A percentile compares a stretch with the other conserved stretches of the same genome.
Evolutionary conservation across 92 coral and sea anemone species (phyloP).

Genomic region (Epizoanthus stellaris): DNA sequence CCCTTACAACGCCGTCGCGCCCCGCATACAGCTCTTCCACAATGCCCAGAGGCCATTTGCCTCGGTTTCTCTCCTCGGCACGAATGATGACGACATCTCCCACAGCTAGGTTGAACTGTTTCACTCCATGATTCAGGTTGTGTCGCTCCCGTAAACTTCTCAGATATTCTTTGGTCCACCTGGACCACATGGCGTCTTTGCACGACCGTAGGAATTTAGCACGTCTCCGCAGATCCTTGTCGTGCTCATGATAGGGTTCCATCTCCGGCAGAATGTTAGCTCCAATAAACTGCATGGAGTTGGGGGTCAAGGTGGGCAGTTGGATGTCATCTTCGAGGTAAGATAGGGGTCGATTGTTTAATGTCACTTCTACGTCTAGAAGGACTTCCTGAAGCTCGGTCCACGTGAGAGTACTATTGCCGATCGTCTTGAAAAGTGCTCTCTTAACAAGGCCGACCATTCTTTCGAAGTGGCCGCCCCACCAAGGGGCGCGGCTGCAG

Average conservation of each 20-base stretch:
- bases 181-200: neutral
- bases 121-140: slow-evolving; percentile 20
- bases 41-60: neutral
- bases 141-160: slow-evolving; percentile 34
- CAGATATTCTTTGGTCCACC: slow-evolving; percentile 40
- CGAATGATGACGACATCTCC: slow-evolving; percentile 2
- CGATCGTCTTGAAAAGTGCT: neutral
- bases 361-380: slow-evolving; percentile 47
- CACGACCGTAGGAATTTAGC: neutral
- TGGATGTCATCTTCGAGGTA: slow-evolving; percentile 43
- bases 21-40: neutral
- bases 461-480: slow-evolving; percentile 6
- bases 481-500: neutral
- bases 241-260: too few species aligned
- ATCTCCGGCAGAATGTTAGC: too few species aligned
- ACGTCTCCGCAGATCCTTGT: too few species aligned
- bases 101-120: neutral
- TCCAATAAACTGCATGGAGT: slow-evolving; percentile 1
- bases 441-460: neutral
- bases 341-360: slow-evolving; percentile 40
- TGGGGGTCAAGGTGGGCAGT: slow-evolving; percentile 31
- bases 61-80: neutral
- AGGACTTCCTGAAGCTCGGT: slow-evolving; percentile 17
- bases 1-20: slow-evolving; percentile 1
- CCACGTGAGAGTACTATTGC: slow-evolving; percentile 1